Evolutionary conservation across 2,113 vertebrate species (phyloP).

Genomic region (Peromyscus polionotus): DNA sequence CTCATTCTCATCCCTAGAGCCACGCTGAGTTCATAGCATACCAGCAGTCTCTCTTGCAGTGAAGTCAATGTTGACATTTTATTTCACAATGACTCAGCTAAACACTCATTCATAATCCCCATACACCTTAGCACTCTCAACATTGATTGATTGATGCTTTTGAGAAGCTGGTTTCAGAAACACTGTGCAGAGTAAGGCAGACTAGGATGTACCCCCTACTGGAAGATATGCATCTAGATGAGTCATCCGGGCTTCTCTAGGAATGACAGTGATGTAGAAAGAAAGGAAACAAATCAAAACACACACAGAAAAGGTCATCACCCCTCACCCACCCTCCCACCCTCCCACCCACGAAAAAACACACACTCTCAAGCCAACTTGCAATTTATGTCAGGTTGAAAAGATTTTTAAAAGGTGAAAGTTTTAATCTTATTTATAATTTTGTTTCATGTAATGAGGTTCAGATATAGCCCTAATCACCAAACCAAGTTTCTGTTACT

Average conservation of each 20-base stretch:
- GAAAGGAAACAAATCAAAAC: neutral
- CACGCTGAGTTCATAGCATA: neutral
- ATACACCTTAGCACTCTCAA: neutral
- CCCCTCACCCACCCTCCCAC: no score
- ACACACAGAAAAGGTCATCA: neutral
- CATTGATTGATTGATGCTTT: neutral
- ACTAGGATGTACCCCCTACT: neutral
- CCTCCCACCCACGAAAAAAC: neutral
- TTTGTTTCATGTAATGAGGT: neutral
- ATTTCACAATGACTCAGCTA: neutral
- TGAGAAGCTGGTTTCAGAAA: neutral
- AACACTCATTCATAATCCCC: neutral
- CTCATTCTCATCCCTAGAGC: neutral
- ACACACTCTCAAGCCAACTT: neutral
- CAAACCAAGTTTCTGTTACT: neutral
- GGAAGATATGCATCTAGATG: neutral
- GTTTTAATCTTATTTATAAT: neutral
- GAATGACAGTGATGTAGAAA: neutral
- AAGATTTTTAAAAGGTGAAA: slow-evolving; percentile 9
- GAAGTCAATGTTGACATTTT: neutral
- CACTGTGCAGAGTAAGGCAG: neutral
- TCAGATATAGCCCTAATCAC: neutral
- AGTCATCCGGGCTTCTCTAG: neutral
- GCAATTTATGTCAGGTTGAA: neutral
- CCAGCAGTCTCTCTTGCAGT: neutral